Evolutionary conservation across 2,888 invertebrate genomes (phyloP).

Genomic region (Melanotus villosus): DNA sequence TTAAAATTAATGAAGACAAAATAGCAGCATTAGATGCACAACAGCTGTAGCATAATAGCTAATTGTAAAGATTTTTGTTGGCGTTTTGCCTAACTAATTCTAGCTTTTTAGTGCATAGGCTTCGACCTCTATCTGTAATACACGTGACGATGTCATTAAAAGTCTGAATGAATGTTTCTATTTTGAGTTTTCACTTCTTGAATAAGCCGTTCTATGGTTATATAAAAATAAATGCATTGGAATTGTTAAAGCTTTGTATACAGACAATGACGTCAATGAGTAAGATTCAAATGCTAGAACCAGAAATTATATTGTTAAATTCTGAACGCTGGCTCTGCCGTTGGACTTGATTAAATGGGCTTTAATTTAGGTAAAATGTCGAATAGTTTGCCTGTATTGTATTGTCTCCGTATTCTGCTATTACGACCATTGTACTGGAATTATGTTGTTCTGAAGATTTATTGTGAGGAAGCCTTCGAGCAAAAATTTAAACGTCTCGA

Average conservation of each 20-base stretch:
- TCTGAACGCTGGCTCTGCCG: slow-evolving; percentile 35
- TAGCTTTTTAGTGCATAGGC: slow-evolving; percentile 31
- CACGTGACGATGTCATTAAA: slow-evolving; percentile 15
- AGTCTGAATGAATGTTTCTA: slow-evolving; percentile 21
- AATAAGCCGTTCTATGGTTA: not conserved
- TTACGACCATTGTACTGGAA: slow-evolving; percentile 37
- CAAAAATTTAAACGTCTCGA: slow-evolving; percentile 18
- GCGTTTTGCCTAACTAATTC: slow-evolving; percentile 30
- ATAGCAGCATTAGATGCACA: slow-evolving; percentile 27
- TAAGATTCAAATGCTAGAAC: slow-evolving; percentile 22
- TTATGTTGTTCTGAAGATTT: slow-evolving; percentile 42
- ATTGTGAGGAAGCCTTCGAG: slow-evolving; percentile 24
- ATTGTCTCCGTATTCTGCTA: slow-evolving; percentile 41
- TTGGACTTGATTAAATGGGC: slow-evolving; percentile 45
- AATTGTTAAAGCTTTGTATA: not conserved
- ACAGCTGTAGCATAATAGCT: slow-evolving; percentile 37
- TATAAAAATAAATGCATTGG: not conserved
- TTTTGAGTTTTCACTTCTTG: not conserved
- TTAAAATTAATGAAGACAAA: slow-evolving; percentile 28
- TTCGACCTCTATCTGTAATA: slow-evolving; percentile 16
- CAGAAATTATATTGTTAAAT: slow-evolving; percentile 43
- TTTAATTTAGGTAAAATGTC: slow-evolving; percentile 48
- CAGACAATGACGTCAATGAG: slow-evolving; percentile 8
- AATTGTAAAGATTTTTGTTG: slow-evolving; percentile 37
- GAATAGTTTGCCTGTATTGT: slow-evolving; percentile 46